Evolutionary conservation across 1,140 invertebrate genomes (phyloP).

Genomic region (Leptinotarsa texana): DNA sequence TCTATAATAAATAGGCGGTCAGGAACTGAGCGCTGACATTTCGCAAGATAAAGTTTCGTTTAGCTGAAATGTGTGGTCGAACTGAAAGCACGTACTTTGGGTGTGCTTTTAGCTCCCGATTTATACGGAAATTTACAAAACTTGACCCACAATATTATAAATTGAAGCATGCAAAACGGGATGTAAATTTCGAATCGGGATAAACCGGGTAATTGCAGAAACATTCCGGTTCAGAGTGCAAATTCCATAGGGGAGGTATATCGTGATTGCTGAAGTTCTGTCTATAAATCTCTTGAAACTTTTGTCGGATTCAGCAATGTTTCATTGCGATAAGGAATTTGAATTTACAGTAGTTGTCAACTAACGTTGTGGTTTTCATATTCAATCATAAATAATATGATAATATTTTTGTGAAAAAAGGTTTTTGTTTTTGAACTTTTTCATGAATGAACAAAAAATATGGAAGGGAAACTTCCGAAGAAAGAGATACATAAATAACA

Average conservation of each 20-base stretch:
- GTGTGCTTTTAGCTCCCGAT: neutral
- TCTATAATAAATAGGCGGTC: conserved; percentile 6
- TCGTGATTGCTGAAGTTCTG: neutral
- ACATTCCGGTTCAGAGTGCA: no score
- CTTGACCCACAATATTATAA: neutral
- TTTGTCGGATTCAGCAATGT: neutral
- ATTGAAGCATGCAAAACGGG: no score
- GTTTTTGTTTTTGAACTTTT: no score
- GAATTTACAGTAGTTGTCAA: neutral
- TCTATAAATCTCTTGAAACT: neutral
- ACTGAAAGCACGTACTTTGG: neutral
- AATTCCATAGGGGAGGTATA: no score
- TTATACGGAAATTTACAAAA: conserved; percentile 4
- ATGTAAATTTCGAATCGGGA: no score
- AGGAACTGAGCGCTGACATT: neutral
- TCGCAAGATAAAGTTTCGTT: conserved; percentile 3
- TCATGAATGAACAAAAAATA: no score
- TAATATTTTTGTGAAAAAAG: no score
- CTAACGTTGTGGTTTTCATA: no score
- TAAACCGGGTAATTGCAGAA: no score
- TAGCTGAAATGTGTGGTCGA: neutral
- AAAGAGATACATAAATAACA: no score
- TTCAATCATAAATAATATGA: no score
- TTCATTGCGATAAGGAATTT: neutral
- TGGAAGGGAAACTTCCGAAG: no score